A percentile compares a stretch with the other conserved stretches of the same genome.
These are phyloP conservation scores for Gymnothorax javanicus DNA, from an alignment of 2,797 vertebrate species.

Conservation along the genomic window DNA sequence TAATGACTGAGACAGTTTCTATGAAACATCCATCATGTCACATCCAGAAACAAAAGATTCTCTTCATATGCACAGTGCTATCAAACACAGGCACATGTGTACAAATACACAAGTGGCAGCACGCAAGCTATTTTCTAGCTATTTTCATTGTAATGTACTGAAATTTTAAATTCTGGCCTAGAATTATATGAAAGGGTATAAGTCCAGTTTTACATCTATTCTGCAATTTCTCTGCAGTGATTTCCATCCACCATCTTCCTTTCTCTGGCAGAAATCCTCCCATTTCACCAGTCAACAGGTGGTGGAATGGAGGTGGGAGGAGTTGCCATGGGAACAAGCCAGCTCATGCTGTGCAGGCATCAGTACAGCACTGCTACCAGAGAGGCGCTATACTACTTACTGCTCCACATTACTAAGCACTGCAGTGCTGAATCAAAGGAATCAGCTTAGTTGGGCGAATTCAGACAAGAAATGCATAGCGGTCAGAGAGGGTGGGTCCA, in stretches of 20 bases:
- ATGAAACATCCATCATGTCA: background rate
- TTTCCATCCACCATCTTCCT: slow-evolving; percentile 36
- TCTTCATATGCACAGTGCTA: background rate
- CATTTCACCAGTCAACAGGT: slow-evolving; percentile 74
- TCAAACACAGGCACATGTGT: slow-evolving; percentile 12
- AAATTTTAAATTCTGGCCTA: slow-evolving; percentile 40
- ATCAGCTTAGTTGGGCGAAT: background rate
- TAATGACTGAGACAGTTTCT: background rate
- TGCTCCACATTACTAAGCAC: background rate
- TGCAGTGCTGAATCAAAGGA: background rate
- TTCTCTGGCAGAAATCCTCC: slow-evolving; percentile 58
- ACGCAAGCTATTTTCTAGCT: slow-evolving; percentile 39
- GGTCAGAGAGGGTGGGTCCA: background rate
- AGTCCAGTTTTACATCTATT: slow-evolving; percentile 42
- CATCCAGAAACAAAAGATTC: background rate
- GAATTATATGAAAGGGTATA: slow-evolving; percentile 37
- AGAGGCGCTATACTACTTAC: background rate
- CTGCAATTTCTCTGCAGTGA: slow-evolving; percentile 47
- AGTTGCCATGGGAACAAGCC: slow-evolving; percentile 71
- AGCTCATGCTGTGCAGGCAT: slow-evolving; percentile 44
- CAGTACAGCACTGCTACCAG: slow-evolving; percentile 40
- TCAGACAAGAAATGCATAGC: background rate
- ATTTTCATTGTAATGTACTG: slow-evolving; percentile 15
- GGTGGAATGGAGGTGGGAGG: slow-evolving; percentile 66
- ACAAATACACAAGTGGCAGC: slow-evolving; percentile 20